Base-by-base conservation (phyloP, 1,140 invertebrate species). In the Neotoxoptera formosana region DNA sequence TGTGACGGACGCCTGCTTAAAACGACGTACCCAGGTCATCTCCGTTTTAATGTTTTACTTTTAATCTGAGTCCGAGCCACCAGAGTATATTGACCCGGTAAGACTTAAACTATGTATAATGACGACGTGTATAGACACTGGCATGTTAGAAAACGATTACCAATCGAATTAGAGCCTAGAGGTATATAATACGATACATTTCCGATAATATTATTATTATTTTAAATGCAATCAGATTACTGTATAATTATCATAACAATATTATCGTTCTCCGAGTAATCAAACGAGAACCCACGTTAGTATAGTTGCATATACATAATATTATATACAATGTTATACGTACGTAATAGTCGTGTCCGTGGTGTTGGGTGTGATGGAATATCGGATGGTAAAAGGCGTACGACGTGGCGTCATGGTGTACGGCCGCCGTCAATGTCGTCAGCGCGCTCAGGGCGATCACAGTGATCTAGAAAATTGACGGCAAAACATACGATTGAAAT, bases 321-420 rank as follows among this genome's bases (percentile, higher is more conserved):
- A 14, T 14, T 34, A 53, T 8, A 25, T 41, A 45, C 41, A 14
- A 86, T 87, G 30, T 14, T 34, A 53, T 89, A 91, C 90, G 90
- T 91, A 91, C 90, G 56, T 91, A 91, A 91, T 67, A 91, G 41
- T 91, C 90, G 90, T 91, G 90, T 47, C 90, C 90, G n/a, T 91
- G 56, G 11, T 91, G 53, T 47, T 91, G 41, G 47, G 90, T 91
- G 90, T 91, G 53, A 67, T 91, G 90, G 90, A 91, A 91, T n/a
- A 91, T 91, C 41, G 90, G 90, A 60, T 91, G 90, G 56, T 91
- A 91, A 91, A 21, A 91, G 7, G 90, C 90, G 30, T 41, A 91
- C 60, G 90, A 91, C 14, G 90, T 47, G 53, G 90, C 90, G 3
- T 60, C 90, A 9, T 60, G 11, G 56, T 60, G 34, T 34, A 17